Percentiles rank a stretch among this genome's conserved stretches.
These are phyloP conservation scores for Penaeus indicus DNA, from an alignment of 1,140 invertebrate species.

Conservation along the genomic window DNA sequence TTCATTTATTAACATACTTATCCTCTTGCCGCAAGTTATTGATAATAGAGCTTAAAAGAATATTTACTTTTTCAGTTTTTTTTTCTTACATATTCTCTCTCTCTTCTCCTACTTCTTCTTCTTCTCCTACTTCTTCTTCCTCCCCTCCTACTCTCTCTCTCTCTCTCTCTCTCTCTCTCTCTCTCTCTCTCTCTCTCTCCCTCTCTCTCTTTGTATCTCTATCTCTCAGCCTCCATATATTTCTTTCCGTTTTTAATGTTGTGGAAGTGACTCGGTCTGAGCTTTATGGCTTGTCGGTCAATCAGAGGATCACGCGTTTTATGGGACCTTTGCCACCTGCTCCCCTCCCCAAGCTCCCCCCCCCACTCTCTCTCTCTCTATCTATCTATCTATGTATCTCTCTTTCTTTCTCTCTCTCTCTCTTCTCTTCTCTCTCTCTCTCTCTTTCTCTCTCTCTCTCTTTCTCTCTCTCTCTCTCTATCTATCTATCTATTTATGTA, in stretches of 20 bases:
- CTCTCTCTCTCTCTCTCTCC: neutral
- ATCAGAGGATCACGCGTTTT: no score
- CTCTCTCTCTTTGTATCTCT: neutral
- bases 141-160: constrained; percentile 32
- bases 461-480: neutral
- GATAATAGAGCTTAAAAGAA: no score
- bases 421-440: neutral
- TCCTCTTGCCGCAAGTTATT: no score
- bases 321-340: no score
- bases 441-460: neutral
- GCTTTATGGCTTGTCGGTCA: no score
- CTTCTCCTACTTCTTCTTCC: constrained; percentile 24
- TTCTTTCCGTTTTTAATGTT: neutral
- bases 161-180: neutral
- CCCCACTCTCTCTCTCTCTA: constrained; percentile 24
- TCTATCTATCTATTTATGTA: neutral
- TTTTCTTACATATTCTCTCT: neutral
- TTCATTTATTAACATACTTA: no score
- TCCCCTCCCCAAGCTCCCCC: neutral
- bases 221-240: neutral
- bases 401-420: neutral
- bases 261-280: no score
- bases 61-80: no score
- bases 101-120: neutral
- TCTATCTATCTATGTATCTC: neutral